Percentiles rank a stretch among this genome's conserved stretches.
phyloP scores from a whole-genome alignment of 2,888 invertebrate species.

The Muscina levida region DNA sequence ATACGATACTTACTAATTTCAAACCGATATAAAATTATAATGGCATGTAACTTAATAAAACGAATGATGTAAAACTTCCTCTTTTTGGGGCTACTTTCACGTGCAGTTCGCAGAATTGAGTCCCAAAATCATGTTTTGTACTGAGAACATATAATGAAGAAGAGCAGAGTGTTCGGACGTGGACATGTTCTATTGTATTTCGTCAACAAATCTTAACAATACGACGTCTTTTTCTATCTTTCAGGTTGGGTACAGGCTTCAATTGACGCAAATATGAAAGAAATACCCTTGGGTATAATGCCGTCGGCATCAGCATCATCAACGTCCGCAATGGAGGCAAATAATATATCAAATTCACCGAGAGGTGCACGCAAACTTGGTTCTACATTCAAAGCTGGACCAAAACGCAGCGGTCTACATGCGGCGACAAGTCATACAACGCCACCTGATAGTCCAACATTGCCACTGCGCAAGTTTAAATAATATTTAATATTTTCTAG shows the following conservation, averaged over 20 bases:
- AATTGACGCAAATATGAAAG: conserved; percentile 74
- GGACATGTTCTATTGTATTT: too few relatives aligned
- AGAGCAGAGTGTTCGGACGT: too few relatives aligned
- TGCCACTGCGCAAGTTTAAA: conserved; percentile 78
- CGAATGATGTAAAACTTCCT: too few relatives aligned
- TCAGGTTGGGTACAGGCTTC: conserved; percentile 79
- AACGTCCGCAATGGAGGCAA: conserved; percentile 75
- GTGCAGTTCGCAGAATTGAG: too few relatives aligned
- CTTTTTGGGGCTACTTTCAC: too few relatives aligned
- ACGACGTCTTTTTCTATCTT: conserved; percentile 1
- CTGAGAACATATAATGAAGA: too few relatives aligned
- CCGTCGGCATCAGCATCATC: conserved; percentile 75
- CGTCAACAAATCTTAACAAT: too few relatives aligned
- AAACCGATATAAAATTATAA: too few relatives aligned
- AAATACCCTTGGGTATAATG: conserved; percentile 72
- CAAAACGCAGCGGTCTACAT: conserved; percentile 75
- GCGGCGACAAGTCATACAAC: conserved; percentile 67
- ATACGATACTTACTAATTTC: too few relatives aligned
- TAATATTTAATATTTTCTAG: conserved; percentile 70
- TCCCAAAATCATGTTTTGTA: too few relatives aligned
- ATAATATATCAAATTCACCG: conserved; percentile 75
- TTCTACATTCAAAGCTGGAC: conserved; percentile 75
- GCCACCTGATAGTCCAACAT: conserved; percentile 78
- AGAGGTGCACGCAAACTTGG: conserved; percentile 76
- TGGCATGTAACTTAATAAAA: too few relatives aligned